Conservation (phyloP, 37 sponge, comb jelly and placozoan genomes). For the Ephydatia muelleri region DNA sequence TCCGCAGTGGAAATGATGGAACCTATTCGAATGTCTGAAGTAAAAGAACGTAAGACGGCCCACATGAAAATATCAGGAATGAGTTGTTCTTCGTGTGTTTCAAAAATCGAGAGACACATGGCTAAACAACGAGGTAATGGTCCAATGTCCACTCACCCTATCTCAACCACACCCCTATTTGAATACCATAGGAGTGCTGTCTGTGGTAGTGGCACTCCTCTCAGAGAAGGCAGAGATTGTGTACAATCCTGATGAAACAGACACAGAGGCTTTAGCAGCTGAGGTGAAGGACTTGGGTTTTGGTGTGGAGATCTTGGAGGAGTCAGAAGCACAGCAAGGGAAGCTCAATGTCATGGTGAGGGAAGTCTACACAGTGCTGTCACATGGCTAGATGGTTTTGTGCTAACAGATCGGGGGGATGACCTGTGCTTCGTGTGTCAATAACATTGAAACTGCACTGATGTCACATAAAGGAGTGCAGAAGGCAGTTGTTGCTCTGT, state of each 20-base stretch:
- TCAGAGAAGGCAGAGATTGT: constrained; percentile 82
- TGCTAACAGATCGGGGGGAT: constrained; percentile 78
- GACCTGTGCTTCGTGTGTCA: constrained; percentile 97
- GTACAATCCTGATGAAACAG: constrained; percentile 53
- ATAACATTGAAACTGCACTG: constrained; percentile 84
- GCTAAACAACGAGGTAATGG: constrained; percentile 48
- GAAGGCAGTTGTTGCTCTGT: constrained; percentile 77
- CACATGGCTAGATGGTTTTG: neutral
- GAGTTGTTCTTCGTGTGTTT: constrained; percentile 96
- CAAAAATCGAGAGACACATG: constrained; percentile 84
- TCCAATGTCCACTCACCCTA: neutral
- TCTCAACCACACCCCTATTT: too few species aligned
- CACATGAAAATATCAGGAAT: constrained; percentile 78
- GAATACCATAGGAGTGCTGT: constrained; percentile 50
- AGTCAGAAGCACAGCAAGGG: constrained; percentile 44
- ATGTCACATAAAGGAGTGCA: constrained; percentile 57
- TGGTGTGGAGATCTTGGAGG: constrained; percentile 52
- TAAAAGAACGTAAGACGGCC: neutral
- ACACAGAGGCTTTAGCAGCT: constrained; percentile 41
- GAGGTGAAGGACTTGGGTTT: constrained; percentile 76
- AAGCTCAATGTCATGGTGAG: constrained; percentile 60
- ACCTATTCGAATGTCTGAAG: neutral
- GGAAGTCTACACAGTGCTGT: too few species aligned
- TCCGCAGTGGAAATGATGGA: neutral
- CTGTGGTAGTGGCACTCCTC: constrained; percentile 74